These are phyloP conservation scores for Thymelicus lineola DNA, from an alignment of 2,888 invertebrate genomes.

Conservation along the genomic window DNA sequence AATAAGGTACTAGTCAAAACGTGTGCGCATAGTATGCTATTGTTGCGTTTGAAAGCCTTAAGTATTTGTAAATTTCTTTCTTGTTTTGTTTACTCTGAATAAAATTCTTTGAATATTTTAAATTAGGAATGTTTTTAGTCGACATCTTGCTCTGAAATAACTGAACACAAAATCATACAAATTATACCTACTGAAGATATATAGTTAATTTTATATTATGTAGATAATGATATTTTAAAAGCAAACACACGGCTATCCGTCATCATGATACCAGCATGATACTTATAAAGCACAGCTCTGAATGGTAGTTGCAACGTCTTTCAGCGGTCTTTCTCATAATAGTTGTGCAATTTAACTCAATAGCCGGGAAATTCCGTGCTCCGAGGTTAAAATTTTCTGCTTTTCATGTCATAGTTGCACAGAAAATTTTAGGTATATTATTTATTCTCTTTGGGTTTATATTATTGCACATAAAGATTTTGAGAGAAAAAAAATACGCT, in stretches of 20 bases:
- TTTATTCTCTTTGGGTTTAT: too few relatives aligned
- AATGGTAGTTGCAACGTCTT: not conserved
- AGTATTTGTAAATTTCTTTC: not conserved
- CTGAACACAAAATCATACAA: too few relatives aligned
- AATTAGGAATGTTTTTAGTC: too few relatives aligned
- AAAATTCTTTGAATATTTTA: not conserved
- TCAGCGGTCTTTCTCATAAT: conserved; percentile 38
- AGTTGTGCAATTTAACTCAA: conserved; percentile 41
- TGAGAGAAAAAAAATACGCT: too few relatives aligned
- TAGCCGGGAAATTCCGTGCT: conserved; percentile 29
- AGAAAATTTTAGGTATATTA: not conserved
- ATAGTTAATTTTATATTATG: too few relatives aligned
- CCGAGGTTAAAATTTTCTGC: conserved; percentile 44
- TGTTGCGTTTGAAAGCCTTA: not conserved
- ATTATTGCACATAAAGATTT: too few relatives aligned
- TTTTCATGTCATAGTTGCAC: conserved; percentile 30
- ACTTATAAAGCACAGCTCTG: not conserved
- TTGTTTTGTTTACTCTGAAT: not conserved
- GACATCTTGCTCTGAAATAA: too few relatives aligned
- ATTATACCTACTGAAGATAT: too few relatives aligned
- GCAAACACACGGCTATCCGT: too few relatives aligned
- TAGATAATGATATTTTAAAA: not conserved
- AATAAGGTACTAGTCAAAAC: not conserved
- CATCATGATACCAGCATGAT: not conserved
- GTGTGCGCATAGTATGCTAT: not conserved